Evolutionary conservation across 2,888 invertebrate genomes (phyloP).

Genomic region (Eubasilissa splendida): DNA sequence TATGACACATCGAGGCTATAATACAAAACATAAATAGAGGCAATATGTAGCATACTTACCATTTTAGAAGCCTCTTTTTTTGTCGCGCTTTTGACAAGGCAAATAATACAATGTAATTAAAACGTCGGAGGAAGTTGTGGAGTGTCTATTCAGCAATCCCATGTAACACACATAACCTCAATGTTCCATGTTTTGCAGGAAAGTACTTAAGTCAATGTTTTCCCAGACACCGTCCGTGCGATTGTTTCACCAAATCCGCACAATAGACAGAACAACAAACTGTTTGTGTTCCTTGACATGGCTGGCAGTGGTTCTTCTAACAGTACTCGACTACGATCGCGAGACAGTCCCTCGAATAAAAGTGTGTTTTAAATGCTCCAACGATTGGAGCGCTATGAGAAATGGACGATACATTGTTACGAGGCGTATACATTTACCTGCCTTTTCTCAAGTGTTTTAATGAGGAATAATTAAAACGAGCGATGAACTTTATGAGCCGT

Average conservation of each 20-base stretch:
- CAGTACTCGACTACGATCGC: not conserved
- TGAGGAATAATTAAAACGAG: conserved; percentile 12
- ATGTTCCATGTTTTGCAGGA: not conserved
- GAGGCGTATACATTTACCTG: not conserved
- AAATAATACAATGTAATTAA: too few species aligned
- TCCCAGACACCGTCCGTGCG: not conserved
- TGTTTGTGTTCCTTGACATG: not conserved
- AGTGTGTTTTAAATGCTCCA: not conserved
- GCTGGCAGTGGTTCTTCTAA: not conserved
- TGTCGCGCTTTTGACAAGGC: too few species aligned
- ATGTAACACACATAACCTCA: too few species aligned
- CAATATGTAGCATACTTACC: too few species aligned
- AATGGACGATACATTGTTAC: not conserved
- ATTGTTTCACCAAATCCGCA: conserved; percentile 1
- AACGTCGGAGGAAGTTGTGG: too few species aligned
- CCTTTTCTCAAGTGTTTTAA: not conserved
- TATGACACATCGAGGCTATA: too few species aligned
- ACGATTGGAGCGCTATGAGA: not conserved
- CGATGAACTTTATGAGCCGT: conserved; percentile 10
- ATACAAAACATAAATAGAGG: too few species aligned
- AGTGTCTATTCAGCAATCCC: too few species aligned
- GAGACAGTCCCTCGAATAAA: not conserved
- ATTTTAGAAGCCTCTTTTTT: too few species aligned
- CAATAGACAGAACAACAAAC: conserved; percentile 11
- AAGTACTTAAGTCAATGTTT: conserved; percentile 11